Base-by-base conservation (phyloP, 1,140 invertebrate genomes). In the Aphidius gifuensis region DNA sequence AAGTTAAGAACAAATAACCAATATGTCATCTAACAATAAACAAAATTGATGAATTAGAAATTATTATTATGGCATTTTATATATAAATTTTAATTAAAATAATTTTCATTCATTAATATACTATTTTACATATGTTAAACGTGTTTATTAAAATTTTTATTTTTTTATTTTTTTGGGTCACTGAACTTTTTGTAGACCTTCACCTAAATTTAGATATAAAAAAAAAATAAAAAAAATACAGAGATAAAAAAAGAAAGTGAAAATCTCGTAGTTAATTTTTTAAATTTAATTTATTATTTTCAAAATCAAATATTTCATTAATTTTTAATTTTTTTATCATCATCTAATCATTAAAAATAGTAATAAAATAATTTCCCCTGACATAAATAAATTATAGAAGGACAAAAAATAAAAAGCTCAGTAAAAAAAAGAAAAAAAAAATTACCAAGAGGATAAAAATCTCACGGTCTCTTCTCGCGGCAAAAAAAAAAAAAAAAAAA, bases 1-100 rank as follows among this genome's bases (percentile, higher is more conserved):
- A 75, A 73, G 77, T 81, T 78, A 81, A 80, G 78, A 80, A 80
- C 74, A 76, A 78, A 76, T 73, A 73, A 48, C 75, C 77, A 78
- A 80, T 81, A 79, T 81, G 75, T 80, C 76, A 72, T 75, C 76
- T 74, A 78, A 79, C 75, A 76, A 78, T 75, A 70, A 69, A 66
- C 68, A 49, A 49, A 49, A 32, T 71, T 72, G 73, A 77, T 73
- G 73, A 72, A 79, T 79, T 78, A 79, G 75, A 78, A 68, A 70
- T 74, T 75, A 44, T 11, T 32, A 32, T 32, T 32, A 32, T 32
- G 23, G 4, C 23, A 32, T 32, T 32, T 32, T 32, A 32, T 32
- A 32, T 32, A 32, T 32, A 32, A 32, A 32, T 32, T 32, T 32
- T 32, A 32, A 32, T 32, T 32, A 3, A 32, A 32, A 32, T 32